Base-by-base conservation (phyloP, 2,888 invertebrate genomes). In the Drosophila algonquin region DNA sequence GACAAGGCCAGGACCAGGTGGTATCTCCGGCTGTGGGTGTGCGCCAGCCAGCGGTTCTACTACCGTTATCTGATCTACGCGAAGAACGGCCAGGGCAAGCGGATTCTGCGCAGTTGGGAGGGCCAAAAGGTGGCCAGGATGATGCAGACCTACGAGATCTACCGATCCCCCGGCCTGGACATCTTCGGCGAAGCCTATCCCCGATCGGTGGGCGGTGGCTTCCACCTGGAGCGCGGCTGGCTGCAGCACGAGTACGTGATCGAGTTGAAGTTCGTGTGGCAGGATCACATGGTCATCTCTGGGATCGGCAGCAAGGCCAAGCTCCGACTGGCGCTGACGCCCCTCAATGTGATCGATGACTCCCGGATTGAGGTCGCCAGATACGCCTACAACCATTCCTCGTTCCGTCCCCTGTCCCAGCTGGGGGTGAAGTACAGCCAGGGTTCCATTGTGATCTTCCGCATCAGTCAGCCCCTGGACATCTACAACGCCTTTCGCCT, bases 191-290 rank as follows among this genome's bases (percentile, higher is more conserved):
- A 85, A 14, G 87, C 77, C 47, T 68, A 87, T 74, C 59, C 83
- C 9, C 64, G 59, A 0, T 64, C 75, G 0, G 81, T 77, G 64
- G 90, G 72, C 0, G 90, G 84, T 7, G 90, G 90, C 0, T 59
- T 77, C 12, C 76, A 80, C 73, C 91, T 96, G 12, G 95, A 95
- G 83, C 93, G 94, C 76, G 98, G 97, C 4, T 98, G 98, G 97
- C 93, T 98, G 47, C 81, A 87, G 30, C 96, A 95, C 21, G 96
- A 97, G 90, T 87, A 89, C 18, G 93, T 96, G 56, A 93, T 98
- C 51, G 97, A 98, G 90, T 94, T 98, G 73, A 96, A 97, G 91
- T 94, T 97, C 81, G 61, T 88, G 2, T 94, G 95, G 89, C 95
- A 95, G 81, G 95, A 95, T 89, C 96, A 97, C 7, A 93, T 97